Base-by-base conservation (phyloP, 2,113 vertebrate genomes). In the Tonatia bakeri region DNA sequence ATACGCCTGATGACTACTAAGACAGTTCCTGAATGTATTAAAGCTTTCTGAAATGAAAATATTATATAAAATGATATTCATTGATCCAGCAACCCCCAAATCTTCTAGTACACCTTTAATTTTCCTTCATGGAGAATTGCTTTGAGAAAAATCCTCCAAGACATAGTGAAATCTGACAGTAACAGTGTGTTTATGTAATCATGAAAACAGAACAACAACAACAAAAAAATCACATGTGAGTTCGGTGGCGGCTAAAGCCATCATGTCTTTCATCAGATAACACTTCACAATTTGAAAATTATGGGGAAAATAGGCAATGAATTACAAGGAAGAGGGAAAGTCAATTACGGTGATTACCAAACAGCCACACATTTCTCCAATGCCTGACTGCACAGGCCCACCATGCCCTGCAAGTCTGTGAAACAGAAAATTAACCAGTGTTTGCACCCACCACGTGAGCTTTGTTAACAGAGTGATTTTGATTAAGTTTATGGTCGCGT, bases 71-170 rank as follows among this genome's bases (percentile, higher is more conserved):
- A 96, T 0, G 1, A 81, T 97, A 73, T 94, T n/a, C 94, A 97
- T 69, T 98, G 96, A 98, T 96, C 80, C 87, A 97, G 38, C 93
- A 98, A 98, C 96, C 88, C 89, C 94, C 91, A 97, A 95, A 94
- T 81, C 87, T 98, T 95, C 86, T 38, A 88, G 56, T 93, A 47
- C 16, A 45, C 94, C 91, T 98, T 98, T 98, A 98, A 97, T 98
- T 98, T 96, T 97, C 95, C 91, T 98, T 94, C 97, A 96, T 65
- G 92, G 31, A 96, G 31, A 96, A 97, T 3, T n/a, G 73, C 52
- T 97, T 97, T 97, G 95, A 98, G 95, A 98, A 98, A 98, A 98
- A 97, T 94, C 96, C 85, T 95, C 84, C 72, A 82, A 96, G 91
- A 96, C 80, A 94, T 28, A 94, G 90, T 91, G 95, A 98, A 98